Base-by-base conservation (phyloP, 2,888 invertebrate species). In the Megaustenia siamemsis region DNA sequence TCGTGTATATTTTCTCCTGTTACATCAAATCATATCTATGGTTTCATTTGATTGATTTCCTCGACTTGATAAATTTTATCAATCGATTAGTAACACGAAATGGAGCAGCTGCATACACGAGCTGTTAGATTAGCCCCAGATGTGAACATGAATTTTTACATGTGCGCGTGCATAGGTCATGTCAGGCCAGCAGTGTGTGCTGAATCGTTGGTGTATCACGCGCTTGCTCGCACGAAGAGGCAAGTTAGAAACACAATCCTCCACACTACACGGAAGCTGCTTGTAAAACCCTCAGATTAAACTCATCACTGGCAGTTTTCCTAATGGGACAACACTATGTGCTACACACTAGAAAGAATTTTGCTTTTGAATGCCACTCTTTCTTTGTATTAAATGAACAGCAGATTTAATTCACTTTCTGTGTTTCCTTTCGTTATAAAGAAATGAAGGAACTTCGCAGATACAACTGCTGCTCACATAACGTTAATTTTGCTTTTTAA, bases 81-180 rank as follows among this genome's bases (percentile, higher is more conserved):
- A 40, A 40, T 40, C 69, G 40, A 69, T 40, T 40, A 24, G 40
- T 69, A 69, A 69, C 38, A 69, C 40, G 0, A 40, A 69, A 24
- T 24, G 69, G 8, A 40, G 24, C 40, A 24, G 69, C 40, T 40
- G 1, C 28, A 43, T 28, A 28, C 28, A 45, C 28, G 10, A 10
- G 28, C 45, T 10, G 45, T 73, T 73, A 45, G 1, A 28, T 15
- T 8, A 15, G 12, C 45, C 12, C 43, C 71, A 73, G 71, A 73
- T 73, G 71, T 45, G 45, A 73, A 28, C 12, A 28, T n/a, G 45
- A 45, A 28, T 43, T 28, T n/a, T 43, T 15, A 3, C 28, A 28
- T 15, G 10, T 45, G 71, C 71, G 71, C 45, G 71, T 73, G 71
- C 71, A 45, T 38, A 73, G 43, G 71, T 73, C 71, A 73, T 28